Conservation (phyloP, 64 coral and sea anemone genomes). For the Trachythela sp. region DNA sequence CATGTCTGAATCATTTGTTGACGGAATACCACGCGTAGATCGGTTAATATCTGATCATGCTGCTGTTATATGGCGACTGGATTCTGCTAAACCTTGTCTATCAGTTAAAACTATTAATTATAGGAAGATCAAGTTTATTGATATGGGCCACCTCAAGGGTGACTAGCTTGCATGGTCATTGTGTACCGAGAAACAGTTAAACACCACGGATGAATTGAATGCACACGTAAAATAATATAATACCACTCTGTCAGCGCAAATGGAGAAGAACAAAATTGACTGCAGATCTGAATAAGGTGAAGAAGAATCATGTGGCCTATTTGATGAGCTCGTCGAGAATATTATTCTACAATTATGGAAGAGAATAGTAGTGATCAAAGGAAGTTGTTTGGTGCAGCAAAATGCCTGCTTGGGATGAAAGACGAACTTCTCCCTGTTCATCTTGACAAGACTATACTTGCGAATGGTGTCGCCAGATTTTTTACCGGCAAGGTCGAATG, state of each 20-base stretch:
- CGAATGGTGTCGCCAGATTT: not conserved
- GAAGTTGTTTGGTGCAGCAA: conserved; percentile 20
- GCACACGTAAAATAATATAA: conserved; percentile 22
- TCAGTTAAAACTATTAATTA: conserved; percentile 2
- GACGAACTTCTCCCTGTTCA: not conserved
- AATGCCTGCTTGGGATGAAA: not conserved
- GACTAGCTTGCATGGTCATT: not conserved
- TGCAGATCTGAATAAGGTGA: conserved; percentile 22
- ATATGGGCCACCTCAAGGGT: not conserved
- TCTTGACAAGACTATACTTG: conserved; percentile 30
- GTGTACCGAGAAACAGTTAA: not conserved
- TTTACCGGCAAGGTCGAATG: conserved; percentile 9
- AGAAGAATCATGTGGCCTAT: conserved; percentile 28
- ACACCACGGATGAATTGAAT: not conserved
- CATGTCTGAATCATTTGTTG: not conserved
- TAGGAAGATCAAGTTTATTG: conserved; percentile 24
- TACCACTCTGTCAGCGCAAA: conserved; percentile 4
- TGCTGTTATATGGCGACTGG: not conserved
- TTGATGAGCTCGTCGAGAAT: conserved; percentile 14
- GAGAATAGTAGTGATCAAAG: conserved; percentile 43
- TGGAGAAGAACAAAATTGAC: conserved; percentile 39
- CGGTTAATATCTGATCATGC: not conserved
- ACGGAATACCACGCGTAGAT: not conserved
- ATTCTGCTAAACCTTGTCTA: not conserved
- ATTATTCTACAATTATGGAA: conserved; percentile 5